Conservation (phyloP, 2,113 vertebrate genomes). For the Epinephelus fuscoguttatus region DNA sequence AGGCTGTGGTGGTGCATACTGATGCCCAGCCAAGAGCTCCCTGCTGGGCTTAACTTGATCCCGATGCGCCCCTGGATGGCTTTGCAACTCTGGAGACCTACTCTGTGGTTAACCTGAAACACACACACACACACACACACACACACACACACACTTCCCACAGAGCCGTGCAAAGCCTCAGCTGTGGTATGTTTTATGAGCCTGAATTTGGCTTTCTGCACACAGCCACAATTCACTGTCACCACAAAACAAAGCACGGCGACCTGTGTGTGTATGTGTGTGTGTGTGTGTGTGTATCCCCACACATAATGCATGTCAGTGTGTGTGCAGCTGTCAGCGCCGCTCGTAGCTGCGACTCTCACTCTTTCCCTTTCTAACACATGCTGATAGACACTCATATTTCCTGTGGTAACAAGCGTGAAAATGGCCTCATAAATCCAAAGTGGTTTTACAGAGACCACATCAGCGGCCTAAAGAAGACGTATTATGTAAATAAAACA, state of each 20-base stretch:
- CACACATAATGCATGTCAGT: conserved; percentile 11
- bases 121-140: conserved; percentile 17
- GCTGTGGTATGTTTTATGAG: conserved; percentile 60
- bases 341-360: conserved; percentile 35
- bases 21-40: conserved; percentile 72
- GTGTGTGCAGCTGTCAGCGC: conserved; percentile 49
- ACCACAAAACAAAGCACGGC: conserved; percentile 62
- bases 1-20: conserved; percentile 70
- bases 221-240: conserved; percentile 66
- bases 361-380: conserved; percentile 61
- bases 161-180: conserved; percentile 20
- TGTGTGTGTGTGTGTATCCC: conserved; percentile 11
- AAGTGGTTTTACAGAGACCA: conserved; percentile 75
- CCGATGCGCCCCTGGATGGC: conserved; percentile 59
- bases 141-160: conserved; percentile 16
- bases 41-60: conserved; percentile 77
- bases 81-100: conserved; percentile 61
- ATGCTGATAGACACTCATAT: conserved; percentile 79
- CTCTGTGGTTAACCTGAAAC: conserved; percentile 64
- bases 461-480: conserved; percentile 78
- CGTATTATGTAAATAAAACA: conserved; percentile 84
- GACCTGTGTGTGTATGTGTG: conserved; percentile 25
- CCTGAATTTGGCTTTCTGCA: conserved; percentile 62
- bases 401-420: conserved; percentile 80
- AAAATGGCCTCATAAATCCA: conserved; percentile 83